These are phyloP conservation scores for Epsilonema sp. DNA, from an alignment of 2,888 invertebrate species.

Conservation along the genomic window DNA sequence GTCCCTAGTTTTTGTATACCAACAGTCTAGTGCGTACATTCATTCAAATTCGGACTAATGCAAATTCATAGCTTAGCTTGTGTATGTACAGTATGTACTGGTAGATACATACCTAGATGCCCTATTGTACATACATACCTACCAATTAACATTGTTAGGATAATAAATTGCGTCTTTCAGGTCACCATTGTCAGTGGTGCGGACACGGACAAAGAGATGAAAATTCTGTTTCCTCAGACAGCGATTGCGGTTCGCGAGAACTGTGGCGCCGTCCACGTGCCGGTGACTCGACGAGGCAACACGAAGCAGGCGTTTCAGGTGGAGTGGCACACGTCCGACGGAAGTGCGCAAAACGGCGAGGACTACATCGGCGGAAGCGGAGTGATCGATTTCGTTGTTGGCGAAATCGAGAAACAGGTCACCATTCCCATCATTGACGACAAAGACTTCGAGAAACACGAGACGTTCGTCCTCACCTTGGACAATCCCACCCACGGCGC, in stretches of 20 bases:
- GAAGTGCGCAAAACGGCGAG: constrained; percentile 36
- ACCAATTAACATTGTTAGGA: too few species aligned
- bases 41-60: too few species aligned
- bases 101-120: too few species aligned
- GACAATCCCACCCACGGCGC: constrained; percentile 35
- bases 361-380: constrained; percentile 39
- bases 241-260: constrained; percentile 41
- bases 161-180: too few species aligned
- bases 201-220: background rate
- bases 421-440: constrained; percentile 39
- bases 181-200: background rate
- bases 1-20: too few species aligned
- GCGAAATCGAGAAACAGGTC: constrained; percentile 35
- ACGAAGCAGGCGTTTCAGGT: constrained; percentile 38
- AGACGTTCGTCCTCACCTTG: constrained; percentile 40
- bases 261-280: constrained; percentile 34
- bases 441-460: constrained; percentile 39
- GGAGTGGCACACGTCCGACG: constrained; percentile 39
- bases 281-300: constrained; percentile 37
- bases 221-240: constrained; percentile 38
- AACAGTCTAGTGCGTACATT: too few species aligned
- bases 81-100: too few species aligned
- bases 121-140: too few species aligned
- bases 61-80: too few species aligned
- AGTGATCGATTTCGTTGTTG: constrained; percentile 33